Base-by-base conservation (phyloP, 2,888 invertebrate genomes). In the Dolichomitus sp. region DNA sequence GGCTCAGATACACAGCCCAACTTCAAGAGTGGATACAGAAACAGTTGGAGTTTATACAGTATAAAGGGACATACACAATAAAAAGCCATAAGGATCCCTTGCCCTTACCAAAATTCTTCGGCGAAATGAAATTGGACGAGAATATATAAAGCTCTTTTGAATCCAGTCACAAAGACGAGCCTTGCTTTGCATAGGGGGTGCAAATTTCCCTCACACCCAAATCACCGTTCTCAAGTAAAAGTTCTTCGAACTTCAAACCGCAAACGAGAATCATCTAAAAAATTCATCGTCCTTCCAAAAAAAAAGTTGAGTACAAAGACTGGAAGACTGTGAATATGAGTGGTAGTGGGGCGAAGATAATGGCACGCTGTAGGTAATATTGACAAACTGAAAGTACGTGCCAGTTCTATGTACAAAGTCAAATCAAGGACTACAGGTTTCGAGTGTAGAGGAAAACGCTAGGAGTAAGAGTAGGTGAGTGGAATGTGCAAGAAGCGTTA, bases 401-500 rank as follows among this genome's bases (percentile, higher is more conserved):
- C 33, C 33, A 50, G 30, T 59, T 14, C 59, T 30, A 19, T 59
- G 19, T 27, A 59, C 57, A 19, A 61, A 61, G 50, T 0, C 37
- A 37, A 42, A 65, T 48, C 33, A 59, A 48, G 61, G 50, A 37
- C 19, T 48, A 37, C 45, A 2, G n/a, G 9, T 33, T 73, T 61
- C 33, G 19, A 61, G 73, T 61, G 40, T 30, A 54, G 17, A 72
- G 65, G 65, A 37, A 70, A 70, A 72, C 19, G 48, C 45, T 63
- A 11, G 40, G 37, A 19, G 37, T 59, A 48, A 6, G 68, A 66
- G 70, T 61, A 63, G 73, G 63, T 61, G 9, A 68, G 37, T 17
- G 68, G 45, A 70, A 84, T 54, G 54, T 66, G 52, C 50, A 59
- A 54, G 54, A 37, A 59, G 75, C 68, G 65, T 68, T 66, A 82